Percentiles rank a stretch among this genome's conserved stretches.
phyloP scores from a whole-genome alignment of 2,113 vertebrate genomes.

The Octodon degus region DNA sequence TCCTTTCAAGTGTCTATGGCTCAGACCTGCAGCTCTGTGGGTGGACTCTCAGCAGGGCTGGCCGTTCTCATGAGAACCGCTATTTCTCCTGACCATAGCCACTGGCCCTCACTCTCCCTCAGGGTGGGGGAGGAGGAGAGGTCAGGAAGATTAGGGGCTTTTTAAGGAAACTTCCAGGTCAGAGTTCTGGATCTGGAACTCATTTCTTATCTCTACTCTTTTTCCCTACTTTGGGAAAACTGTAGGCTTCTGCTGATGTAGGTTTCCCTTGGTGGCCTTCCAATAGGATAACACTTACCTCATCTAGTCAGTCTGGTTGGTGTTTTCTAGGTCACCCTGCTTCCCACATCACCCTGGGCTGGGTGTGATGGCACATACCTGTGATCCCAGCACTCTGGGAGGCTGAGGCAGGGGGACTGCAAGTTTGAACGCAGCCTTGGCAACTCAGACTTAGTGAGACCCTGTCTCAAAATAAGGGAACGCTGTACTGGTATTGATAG shows the following conservation, averaged over 20 bases:
- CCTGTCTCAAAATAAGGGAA: background rate
- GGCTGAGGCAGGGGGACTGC: background rate
- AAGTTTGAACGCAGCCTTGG: background rate
- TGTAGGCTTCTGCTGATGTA: background rate
- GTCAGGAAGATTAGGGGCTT: background rate
- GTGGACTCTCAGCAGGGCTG: background rate
- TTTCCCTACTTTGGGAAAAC: slow-evolving; percentile 31
- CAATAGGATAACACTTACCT: background rate
- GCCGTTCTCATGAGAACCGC: background rate
- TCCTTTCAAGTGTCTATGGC: background rate
- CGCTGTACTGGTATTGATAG: background rate
- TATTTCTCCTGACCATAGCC: background rate
- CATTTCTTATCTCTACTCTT: background rate
- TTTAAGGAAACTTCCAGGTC: slow-evolving; percentile 22
- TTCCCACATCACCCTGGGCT: background rate
- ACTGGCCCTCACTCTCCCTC: background rate
- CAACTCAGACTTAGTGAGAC: background rate
- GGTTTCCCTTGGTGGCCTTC: background rate
- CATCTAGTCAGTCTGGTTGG: background rate
- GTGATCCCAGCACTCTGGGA: background rate
- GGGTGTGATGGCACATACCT: background rate
- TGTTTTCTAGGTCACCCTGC: slow-evolving; percentile 12
- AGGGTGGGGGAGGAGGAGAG: too few relatives aligned
- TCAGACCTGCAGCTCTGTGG: background rate
- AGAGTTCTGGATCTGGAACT: background rate